Evolutionary conservation across 2,113 vertebrate species (phyloP).

Genomic region (Eurypyga helias): DNA sequence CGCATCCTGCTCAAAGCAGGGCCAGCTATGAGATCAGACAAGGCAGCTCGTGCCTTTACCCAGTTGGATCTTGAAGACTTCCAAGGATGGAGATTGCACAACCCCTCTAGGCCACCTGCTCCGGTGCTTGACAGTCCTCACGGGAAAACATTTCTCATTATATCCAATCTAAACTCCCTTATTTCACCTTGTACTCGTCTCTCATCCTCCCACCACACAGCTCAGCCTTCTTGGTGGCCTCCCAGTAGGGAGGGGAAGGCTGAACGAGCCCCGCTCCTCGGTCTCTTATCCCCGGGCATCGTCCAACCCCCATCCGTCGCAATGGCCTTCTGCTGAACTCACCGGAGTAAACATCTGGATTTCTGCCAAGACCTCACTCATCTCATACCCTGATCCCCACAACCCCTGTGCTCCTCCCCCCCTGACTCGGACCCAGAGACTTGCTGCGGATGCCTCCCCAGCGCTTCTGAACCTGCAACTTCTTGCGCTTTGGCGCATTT

Average conservation of each 20-base stretch:
- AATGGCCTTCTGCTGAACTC: not conserved
- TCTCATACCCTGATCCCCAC: not conserved
- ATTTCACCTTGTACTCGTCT: rapidly evolving
- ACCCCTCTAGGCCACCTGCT: too few relatives aligned
- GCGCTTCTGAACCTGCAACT: not conserved
- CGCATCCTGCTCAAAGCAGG: not conserved
- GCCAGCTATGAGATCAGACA: not conserved
- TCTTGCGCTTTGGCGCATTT: not conserved
- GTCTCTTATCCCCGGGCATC: not conserved
- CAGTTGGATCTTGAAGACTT: not conserved
- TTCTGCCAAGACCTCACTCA: not conserved
- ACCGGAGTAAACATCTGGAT: not conserved
- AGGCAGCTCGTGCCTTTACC: not conserved
- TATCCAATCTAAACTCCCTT: not conserved
- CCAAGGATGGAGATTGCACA: not conserved
- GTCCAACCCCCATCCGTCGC: not conserved
- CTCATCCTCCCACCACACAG: not conserved
- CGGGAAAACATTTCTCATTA: not conserved
- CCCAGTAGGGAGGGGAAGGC: too few relatives aligned
- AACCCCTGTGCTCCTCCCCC: rapidly evolving
- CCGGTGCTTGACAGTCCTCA: rapidly evolving
- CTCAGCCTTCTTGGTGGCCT: not conserved
- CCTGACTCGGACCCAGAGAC: rapidly evolving
- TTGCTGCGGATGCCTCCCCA: rapidly evolving
- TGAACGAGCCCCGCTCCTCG: not conserved